Evolutionary conservation across 2,113 vertebrate species (phyloP).

Genomic region (Porphyrio hochstetteri): DNA sequence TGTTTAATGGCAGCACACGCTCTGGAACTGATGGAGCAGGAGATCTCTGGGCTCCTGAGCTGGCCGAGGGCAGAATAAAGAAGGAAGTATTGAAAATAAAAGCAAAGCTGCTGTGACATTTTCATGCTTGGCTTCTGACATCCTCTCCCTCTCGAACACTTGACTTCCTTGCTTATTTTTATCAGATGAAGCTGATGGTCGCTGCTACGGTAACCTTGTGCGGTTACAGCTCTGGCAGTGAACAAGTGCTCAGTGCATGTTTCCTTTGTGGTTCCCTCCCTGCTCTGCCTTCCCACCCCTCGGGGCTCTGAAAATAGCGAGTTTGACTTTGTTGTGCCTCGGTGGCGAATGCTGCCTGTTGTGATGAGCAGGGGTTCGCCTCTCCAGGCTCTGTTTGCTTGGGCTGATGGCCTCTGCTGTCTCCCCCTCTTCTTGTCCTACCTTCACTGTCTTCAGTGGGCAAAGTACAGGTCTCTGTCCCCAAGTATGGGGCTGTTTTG

Average conservation of each 20-base stretch:
- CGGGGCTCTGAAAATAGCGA: neutral
- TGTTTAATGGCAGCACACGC: neutral
- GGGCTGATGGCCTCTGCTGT: neutral
- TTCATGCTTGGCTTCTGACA: slow-evolving; percentile 56
- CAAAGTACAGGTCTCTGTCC: neutral
- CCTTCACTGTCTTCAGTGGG: neutral
- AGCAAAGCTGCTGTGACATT: slow-evolving; percentile 46
- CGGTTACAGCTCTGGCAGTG: slow-evolving; percentile 42
- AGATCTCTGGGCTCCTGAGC: neutral
- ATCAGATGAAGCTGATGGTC: slow-evolving; percentile 63
- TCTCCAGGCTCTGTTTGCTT: neutral
- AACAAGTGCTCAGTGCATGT: neutral
- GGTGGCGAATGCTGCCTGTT: neutral
- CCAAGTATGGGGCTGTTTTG: neutral
- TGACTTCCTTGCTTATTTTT: slow-evolving; percentile 69
- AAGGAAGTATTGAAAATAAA: slow-evolving; percentile 46
- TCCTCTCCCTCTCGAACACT: neutral
- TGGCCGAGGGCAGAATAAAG: neutral
- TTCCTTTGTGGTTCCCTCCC: slow-evolving; percentile 72
- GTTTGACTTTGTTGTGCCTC: neutral
- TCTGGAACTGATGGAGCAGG: neutral
- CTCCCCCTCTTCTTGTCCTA: neutral
- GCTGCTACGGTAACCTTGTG: slow-evolving; percentile 51
- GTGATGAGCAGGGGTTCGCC: neutral
- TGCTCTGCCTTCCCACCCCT: neutral